Percentiles rank a stretch among this genome's conserved stretches.
phyloP scores from a whole-genome alignment of 1,140 invertebrate species.

The Idris sp. region DNA sequence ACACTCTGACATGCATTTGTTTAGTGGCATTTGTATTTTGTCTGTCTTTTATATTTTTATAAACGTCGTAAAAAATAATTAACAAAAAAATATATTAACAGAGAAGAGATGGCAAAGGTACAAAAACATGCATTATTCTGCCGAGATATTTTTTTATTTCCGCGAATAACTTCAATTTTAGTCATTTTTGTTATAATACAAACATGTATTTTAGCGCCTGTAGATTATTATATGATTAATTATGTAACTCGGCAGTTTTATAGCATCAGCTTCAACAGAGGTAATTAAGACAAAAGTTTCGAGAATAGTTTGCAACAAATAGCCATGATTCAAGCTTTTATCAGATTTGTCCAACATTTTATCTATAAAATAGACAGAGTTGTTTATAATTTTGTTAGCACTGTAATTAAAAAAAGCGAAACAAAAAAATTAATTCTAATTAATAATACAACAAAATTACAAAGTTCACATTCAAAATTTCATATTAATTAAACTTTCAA shows the following conservation, averaged over 20 bases:
- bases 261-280: constrained; percentile 31
- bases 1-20: constrained; percentile 73
- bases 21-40: constrained; percentile 75
- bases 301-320: constrained; percentile 27
- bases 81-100: constrained; percentile 11
- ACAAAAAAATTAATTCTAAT: no score
- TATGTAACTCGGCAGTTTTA: constrained; percentile 37
- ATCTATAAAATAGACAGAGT: no score
- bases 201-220: no score
- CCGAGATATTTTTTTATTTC: constrained; percentile 8
- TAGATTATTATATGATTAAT: constrained; percentile 7
- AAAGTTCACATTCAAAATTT: no score
- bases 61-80: constrained; percentile 16
- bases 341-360: no score
- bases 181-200: no score
- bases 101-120: constrained; percentile 48
- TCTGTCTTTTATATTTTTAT: constrained; percentile 63
- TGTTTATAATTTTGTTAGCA: no score
- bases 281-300: constrained; percentile 6
- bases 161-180: not conserved
- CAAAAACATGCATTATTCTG: constrained; percentile 13
- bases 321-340: not conserved
- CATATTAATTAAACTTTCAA: no score
- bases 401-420: no score
- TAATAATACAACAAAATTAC: no score